Evolutionary conservation across 2,113 vertebrate species (phyloP).

Genomic region (Xyrauchen texanus): DNA sequence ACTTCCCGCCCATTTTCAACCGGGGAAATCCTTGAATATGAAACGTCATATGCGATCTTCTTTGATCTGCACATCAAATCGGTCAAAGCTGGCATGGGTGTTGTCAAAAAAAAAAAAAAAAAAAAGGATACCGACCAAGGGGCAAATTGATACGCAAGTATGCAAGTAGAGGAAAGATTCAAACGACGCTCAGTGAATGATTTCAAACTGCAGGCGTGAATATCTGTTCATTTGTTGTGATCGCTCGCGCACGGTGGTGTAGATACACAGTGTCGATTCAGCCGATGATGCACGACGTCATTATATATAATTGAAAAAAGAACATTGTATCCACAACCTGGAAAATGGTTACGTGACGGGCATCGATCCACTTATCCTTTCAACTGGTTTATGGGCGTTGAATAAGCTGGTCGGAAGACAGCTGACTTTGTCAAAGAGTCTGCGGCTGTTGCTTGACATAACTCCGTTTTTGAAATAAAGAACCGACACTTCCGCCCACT

Average conservation of each 20-base stretch:
- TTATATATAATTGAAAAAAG: constrained; percentile 1
- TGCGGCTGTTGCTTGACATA: constrained; percentile 60
- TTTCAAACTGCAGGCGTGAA: not conserved
- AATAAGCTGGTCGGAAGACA: not conserved
- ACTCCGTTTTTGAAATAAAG: constrained; percentile 62
- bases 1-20: constrained; percentile 74
- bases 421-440: constrained; percentile 51
- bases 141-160: too few species aligned
- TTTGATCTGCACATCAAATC: constrained; percentile 8
- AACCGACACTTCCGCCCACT: constrained; percentile 57
- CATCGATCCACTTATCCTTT: not conserved
- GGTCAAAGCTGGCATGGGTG: not conserved
- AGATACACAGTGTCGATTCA: not conserved
- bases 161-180: not conserved
- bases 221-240: not conserved
- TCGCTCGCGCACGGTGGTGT: not conserved
- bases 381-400: not conserved
- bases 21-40: constrained; percentile 22
- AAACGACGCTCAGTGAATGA: not conserved
- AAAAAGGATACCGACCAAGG: too few species aligned
- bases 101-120: not conserved
- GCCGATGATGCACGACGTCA: constrained; percentile 17
- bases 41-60: constrained; percentile 7
- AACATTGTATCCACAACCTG: constrained; percentile 38
- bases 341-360: not conserved